Evolutionary conservation across 1,140 invertebrate genomes (phyloP).

Genomic region (Wasmannia auropunctata): DNA sequence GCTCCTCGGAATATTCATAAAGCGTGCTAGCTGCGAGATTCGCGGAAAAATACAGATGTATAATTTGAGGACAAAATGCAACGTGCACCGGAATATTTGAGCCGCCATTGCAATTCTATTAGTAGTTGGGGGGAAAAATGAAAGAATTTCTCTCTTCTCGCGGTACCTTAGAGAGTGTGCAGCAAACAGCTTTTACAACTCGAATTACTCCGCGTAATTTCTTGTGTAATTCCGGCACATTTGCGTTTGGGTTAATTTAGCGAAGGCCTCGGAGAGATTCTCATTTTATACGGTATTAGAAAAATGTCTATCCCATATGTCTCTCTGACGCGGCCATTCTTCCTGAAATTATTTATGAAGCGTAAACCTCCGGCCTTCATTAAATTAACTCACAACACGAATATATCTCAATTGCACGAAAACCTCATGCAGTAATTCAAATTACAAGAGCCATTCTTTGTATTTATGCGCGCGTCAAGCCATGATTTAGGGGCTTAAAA

Average conservation of each 20-base stretch:
- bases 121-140: neutral
- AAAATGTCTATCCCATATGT: neutral
- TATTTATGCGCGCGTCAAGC: neutral
- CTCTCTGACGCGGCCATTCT: neutral
- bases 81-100: constrained; percentile 18
- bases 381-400: neutral
- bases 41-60: constrained; percentile 34
- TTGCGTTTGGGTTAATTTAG: neutral
- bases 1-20: constrained; percentile 51
- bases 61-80: constrained; percentile 32
- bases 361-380: neutral
- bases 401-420: neutral
- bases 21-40: constrained; percentile 36
- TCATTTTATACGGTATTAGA: neutral
- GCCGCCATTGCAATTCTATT: constrained; percentile 15
- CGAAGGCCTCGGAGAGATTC: neutral
- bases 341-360: neutral
- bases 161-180: no score
- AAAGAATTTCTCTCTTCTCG: neutral
- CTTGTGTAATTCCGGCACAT: neutral
- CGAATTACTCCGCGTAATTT: neutral
- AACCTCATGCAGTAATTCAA: neutral
- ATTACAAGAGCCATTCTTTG: neutral
- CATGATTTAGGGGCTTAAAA: neutral
- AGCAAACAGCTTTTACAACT: neutral